These are phyloP conservation scores for Montipora foliosa DNA, from an alignment of 64 coral and sea anemone genomes.

Conservation along the genomic window DNA sequence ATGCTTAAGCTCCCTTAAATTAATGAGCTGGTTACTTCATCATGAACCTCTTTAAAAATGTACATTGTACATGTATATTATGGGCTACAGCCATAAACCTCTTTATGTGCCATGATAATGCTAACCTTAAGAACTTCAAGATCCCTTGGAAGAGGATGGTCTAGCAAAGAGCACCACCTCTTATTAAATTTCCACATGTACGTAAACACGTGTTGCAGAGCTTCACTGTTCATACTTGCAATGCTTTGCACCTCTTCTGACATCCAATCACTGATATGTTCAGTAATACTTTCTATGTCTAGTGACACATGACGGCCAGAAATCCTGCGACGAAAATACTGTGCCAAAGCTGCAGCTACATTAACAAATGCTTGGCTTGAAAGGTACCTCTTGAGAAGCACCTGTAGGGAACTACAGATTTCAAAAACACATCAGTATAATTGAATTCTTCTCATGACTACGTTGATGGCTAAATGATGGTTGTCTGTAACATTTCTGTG, in stretches of 20 bases:
- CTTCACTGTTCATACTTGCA: slow-evolving; percentile 72
- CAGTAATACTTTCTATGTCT: slow-evolving; percentile 43
- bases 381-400: slow-evolving; percentile 91
- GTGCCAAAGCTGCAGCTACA: slow-evolving; percentile 87
- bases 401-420: slow-evolving; percentile 46
- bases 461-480: too few species aligned
- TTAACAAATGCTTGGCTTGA: slow-evolving; percentile 92
- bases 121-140: slow-evolving; percentile 84
- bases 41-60: too few species aligned
- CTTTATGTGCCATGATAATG: background rate
- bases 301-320: slow-evolving; percentile 58
- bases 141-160: slow-evolving; percentile 70
- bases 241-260: slow-evolving; percentile 83
- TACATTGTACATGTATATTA: too few species aligned
- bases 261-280: slow-evolving; percentile 83
- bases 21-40: too few species aligned
- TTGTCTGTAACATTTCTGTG: too few species aligned
- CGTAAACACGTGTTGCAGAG: slow-evolving; percentile 71
- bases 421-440: background rate
- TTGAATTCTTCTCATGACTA: background rate
- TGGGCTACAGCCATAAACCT: background rate
- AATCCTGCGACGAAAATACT: slow-evolving; percentile 69
- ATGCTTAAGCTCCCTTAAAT: too few species aligned
- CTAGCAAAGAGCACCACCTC: slow-evolving; percentile 61
- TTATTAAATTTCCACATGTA: slow-evolving; percentile 90